Evolutionary conservation across 1,140 invertebrate species (phyloP), one percentile per base, ranked within the genome.

Genomic region (Trachymyrmex septentrionalis): DNA sequence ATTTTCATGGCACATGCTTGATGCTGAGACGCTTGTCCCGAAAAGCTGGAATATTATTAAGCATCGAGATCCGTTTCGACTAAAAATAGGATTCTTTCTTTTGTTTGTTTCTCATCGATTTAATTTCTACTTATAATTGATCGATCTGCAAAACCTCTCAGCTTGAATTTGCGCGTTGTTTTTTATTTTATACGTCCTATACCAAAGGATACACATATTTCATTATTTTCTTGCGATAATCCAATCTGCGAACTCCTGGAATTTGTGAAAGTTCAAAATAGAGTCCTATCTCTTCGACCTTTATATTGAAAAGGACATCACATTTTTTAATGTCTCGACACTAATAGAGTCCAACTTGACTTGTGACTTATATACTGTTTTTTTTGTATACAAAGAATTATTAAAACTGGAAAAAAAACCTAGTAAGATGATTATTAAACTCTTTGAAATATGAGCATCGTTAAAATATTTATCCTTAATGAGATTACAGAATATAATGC

Each of bases 221-320:
- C 27, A 75, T 38, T 61, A 72, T 71, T 84, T 75, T 50, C 19
- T n/a, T 12, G 12, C 16, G 16, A 59, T 48, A 72, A 82, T 59
- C 59, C 1, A 12, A 27, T 82, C 66, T 21, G 12, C 53, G 4
- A 14, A 82, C 34, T 72, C 16, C 10, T 72, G 19, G 6, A 82
- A 48, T 73, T 82, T 73, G 38, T 19, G 55, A 53, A 21, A 63
- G 53, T 48, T 61, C 9, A 0, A 71, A 12, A 38, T 69, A 5
- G 59, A 38, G 5, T 14, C 50, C 10, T 50, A 19, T 16, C 24
- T 75, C 24, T 73, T 61, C 9, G 57, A 75, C 55, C 55, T 75
- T 84, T 75, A 61, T 44, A n/a, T 55, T 61, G 2, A 84, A 61
- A 50, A 61, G n/a, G 19, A 3, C 4, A 14, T 48, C 27, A 61